Evolutionary conservation across 2,888 invertebrate genomes (phyloP), one percentile per base, ranked within the genome.

Genomic region (Timema podura): DNA sequence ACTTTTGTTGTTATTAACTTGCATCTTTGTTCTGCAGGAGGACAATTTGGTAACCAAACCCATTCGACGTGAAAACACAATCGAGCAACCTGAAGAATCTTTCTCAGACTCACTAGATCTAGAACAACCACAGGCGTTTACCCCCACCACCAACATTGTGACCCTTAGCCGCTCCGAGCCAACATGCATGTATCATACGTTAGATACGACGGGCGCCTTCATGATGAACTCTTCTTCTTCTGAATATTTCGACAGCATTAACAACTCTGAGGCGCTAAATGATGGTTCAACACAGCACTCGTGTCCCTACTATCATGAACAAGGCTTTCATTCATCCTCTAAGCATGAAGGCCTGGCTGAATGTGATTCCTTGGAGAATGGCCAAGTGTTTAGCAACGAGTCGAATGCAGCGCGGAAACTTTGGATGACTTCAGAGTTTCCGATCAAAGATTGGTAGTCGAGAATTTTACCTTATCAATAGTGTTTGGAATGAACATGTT

Each of bases 231-330:
- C 70, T 11, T 73, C 71, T 7, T 72, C 73, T 3, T 81, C 69
- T 69, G 80, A 81, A 70, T 90, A 87, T 79, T 90, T 89, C 78
- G 90, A 90, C 80, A 90, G 89, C 80, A 88, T 90, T 80, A 87
- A 87, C 79, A 86, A 84, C 64, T 78, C 77, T 46, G 70, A 73
- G 48, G 77, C 79, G 72, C 78, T 78, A n/a, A 80, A 80, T 65
- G 79, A 79, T 70, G 83, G 82, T 76, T 82, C 82, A 68, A 78
- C 79, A 64, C 77, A 81, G 68, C 78, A 80, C 57, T 84, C 84
- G 49, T 64, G 64, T 48, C 65, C 65, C 5, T 49, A 69, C 59
- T 66, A 54, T 44, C 68, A 68, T 48, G 68, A 68, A 9, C 66
- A 68, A 30, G 54, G 67, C 48, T 47, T 71, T 13, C 67, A 71